phyloP scores from a whole-genome alignment of 2,113 vertebrate genomes.

The Vanacampus margaritifer region DNA sequence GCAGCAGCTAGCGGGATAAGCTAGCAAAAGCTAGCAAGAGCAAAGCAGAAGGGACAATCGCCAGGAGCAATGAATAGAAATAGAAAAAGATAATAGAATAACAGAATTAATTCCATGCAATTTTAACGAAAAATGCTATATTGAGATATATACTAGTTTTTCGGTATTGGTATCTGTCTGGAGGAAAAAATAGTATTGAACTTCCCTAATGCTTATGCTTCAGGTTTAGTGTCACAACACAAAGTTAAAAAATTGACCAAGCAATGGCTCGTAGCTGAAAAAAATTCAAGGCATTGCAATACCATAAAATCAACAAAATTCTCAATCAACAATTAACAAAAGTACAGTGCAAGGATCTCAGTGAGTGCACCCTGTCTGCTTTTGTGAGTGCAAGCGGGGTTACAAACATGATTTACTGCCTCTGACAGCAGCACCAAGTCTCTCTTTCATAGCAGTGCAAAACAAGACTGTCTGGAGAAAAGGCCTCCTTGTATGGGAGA shows the following conservation, averaged over 20 bases:
- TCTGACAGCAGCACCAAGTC: slow-evolving; percentile 24
- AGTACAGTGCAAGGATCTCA: slow-evolving; percentile 5
- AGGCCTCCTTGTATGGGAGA: slow-evolving; percentile 25
- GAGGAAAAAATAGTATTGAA: too few species aligned
- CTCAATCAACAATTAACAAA: neutral
- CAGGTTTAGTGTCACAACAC: too few species aligned
- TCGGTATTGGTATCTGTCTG: too few species aligned
- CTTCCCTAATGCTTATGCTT: too few species aligned
- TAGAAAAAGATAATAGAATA: too few species aligned
- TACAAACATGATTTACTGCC: slow-evolving; percentile 42
- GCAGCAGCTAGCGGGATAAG: too few species aligned
- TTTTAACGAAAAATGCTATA: too few species aligned
- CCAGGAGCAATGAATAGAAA: too few species aligned
- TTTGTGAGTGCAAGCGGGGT: slow-evolving; percentile 16
- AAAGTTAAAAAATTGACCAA: neutral
- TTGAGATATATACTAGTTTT: too few species aligned
- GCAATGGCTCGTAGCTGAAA: neutral
- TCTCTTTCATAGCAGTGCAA: slow-evolving; percentile 46
- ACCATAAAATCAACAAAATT: neutral
- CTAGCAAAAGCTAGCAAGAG: too few species aligned
- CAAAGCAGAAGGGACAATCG: too few species aligned
- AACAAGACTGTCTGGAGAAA: slow-evolving; percentile 49
- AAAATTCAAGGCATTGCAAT: neutral
- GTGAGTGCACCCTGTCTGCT: slow-evolving; percentile 1
- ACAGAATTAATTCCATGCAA: too few species aligned